Base-by-base conservation (phyloP, 2,888 invertebrate species). In the Phasia obesa region DNA sequence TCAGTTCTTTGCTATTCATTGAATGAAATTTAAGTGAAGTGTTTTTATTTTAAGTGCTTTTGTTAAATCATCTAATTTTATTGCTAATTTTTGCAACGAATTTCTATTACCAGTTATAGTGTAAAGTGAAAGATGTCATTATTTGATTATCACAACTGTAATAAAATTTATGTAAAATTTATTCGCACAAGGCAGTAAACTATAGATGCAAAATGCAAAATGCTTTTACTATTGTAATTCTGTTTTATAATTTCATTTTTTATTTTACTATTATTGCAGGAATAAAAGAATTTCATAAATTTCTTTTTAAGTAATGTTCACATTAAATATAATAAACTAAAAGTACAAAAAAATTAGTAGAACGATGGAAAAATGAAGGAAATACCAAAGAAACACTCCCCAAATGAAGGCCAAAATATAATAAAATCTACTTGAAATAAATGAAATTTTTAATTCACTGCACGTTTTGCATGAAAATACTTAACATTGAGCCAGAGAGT, bases 391-490 rank as follows among this genome's bases (percentile, higher is more conserved):
- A 57, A 59, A 51, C 2, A 17, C 31, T 38, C 9, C 27, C 17
- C 23, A 25, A 27, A 42, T 44, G 4, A 31, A 35, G 67, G 55
- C 23, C 5, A 35, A 70, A 55, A 69, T 27, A 62, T 5, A 64
- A 62, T 25, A 47, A 64, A 55, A 74, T 74, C 23, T 17, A 65
- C 55, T 57, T 47, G 2, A 47, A 35, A 55, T 65, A 19, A 27
- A 53, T 17, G 59, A 70, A 73, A 59, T 55, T 64, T 81, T 81
- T 77, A 78, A 84, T 81, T 84, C 84, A 71, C 75, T 67, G 84
- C 84, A 84, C 84, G 84, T 84, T 84, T 84, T 78, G 77, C 84
- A 81, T 78, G 75, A 49, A 55, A 74, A 42, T 75, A 38, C 65
- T 70, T 44, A 80, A 49, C 13, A 60, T 19, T 13, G 49, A 51